Conservation (phyloP, 1,140 invertebrate genomes). For the Akabosia matsudoensis region DNA sequence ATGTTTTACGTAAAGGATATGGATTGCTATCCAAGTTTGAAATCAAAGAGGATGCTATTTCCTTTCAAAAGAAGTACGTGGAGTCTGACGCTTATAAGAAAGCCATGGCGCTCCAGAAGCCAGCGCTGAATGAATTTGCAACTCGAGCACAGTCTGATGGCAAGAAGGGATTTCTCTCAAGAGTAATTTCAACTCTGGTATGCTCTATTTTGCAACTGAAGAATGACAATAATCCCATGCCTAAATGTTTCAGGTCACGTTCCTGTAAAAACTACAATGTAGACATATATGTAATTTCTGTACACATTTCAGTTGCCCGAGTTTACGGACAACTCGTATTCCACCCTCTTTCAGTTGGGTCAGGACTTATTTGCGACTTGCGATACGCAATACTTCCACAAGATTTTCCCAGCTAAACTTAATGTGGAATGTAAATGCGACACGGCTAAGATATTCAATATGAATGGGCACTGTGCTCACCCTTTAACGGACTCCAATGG, state of each 20-base stretch:
- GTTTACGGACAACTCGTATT: slow-evolving; percentile 42
- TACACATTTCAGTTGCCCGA: slow-evolving; percentile 48
- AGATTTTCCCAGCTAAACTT: background rate
- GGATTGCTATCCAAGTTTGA: background rate
- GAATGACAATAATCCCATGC: background rate
- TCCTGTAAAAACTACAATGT: background rate
- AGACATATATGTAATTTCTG: background rate
- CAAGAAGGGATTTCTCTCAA: slow-evolving; percentile 51
- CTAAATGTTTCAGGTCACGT: slow-evolving; percentile 15
- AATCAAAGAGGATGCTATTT: slow-evolving; percentile 9
- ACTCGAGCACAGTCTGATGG: slow-evolving; percentile 50
- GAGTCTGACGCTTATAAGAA: slow-evolving; percentile 43
- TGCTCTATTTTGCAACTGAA: slow-evolving; percentile 7
- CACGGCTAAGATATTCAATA: background rate
- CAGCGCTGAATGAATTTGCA: slow-evolving; percentile 38
- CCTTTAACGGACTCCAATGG: slow-evolving; percentile 6
- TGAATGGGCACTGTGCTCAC: slow-evolving; percentile 20
- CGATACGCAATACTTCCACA: slow-evolving; percentile 16
- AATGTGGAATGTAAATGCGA: background rate
- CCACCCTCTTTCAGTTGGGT: slow-evolving; percentile 3
- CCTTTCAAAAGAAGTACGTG: slow-evolving; percentile 43
- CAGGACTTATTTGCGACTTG: slow-evolving; percentile 18
- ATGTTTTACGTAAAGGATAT: slow-evolving; percentile 43
- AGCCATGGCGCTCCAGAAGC: slow-evolving; percentile 26
- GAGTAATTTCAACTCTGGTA: slow-evolving; percentile 48